phyloP scores from a whole-genome alignment of 2,113 vertebrate genomes.

The Oxyruncus cristatus region DNA sequence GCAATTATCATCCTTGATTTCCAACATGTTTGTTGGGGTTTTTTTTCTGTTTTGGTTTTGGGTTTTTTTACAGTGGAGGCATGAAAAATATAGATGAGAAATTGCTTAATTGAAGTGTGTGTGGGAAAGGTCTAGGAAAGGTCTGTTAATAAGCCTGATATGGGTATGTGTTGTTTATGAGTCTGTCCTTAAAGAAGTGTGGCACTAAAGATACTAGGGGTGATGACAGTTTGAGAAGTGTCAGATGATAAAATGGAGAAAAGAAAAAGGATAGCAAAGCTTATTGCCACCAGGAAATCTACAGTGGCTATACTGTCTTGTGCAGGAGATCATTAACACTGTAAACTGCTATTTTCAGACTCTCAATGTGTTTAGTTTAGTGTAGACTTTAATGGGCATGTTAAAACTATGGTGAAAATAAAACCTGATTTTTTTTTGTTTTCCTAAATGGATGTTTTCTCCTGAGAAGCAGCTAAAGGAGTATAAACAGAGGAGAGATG shows the following conservation, averaged over 20 bases:
- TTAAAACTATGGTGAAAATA: background rate
- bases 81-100: background rate
- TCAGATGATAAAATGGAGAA: background rate
- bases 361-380: background rate
- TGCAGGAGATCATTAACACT: slow-evolving; percentile 26
- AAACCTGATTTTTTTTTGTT: background rate
- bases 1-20: background rate
- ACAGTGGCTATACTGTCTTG: background rate
- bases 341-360: slow-evolving; percentile 41
- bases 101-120: background rate
- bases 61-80: background rate
- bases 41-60: background rate
- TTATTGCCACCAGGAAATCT: slow-evolving; percentile 29
- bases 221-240: slow-evolving; percentile 27
- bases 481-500: background rate
- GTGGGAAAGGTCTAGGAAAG: background rate
- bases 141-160: background rate
- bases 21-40: background rate
- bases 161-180: background rate
- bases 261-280: slow-evolving; percentile 49
- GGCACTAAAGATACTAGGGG: background rate
- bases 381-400: slow-evolving; percentile 6
- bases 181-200: background rate
- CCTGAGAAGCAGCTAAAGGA: background rate
- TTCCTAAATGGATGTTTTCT: background rate